phyloP scores from a whole-genome alignment of 2,888 invertebrate genomes.

The Hymenopus coronatus region DNA sequence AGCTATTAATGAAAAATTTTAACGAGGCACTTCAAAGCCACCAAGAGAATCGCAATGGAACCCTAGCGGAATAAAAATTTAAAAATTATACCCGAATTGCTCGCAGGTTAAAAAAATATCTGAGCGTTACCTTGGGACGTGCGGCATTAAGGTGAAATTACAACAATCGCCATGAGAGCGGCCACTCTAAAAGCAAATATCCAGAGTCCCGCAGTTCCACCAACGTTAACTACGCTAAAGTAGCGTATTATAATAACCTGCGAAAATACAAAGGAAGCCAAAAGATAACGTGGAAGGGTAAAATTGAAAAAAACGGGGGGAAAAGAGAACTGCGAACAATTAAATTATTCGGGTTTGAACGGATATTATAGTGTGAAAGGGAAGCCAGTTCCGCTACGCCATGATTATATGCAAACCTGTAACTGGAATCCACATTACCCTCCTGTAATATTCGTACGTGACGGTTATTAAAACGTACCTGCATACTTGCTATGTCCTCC shows the following conservation, averaged over 20 bases:
- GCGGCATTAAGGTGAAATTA: neutral
- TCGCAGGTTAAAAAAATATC: neutral
- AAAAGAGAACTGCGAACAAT: neutral
- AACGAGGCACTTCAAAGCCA: neutral
- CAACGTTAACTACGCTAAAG: neutral
- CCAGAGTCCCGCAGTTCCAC: neutral
- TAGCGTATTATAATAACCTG: neutral
- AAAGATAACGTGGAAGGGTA: neutral
- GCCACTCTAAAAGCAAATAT: neutral
- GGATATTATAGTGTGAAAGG: neutral
- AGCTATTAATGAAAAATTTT: neutral
- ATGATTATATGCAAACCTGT: neutral
- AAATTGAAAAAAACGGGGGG: neutral
- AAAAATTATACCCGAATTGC: neutral
- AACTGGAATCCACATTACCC: neutral
- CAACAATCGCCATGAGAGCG: neutral
- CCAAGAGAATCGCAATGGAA: neutral
- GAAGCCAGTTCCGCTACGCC: neutral
- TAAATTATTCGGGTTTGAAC: conserved; percentile 8
- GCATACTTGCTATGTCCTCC: neutral
- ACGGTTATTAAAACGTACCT: neutral
- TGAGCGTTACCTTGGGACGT: neutral
- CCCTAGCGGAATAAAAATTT: neutral
- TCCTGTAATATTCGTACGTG: neutral
- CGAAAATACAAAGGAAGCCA: neutral